These are phyloP conservation scores for Gavia stellata DNA, from an alignment of 2,113 vertebrate species.

Conservation along the genomic window DNA sequence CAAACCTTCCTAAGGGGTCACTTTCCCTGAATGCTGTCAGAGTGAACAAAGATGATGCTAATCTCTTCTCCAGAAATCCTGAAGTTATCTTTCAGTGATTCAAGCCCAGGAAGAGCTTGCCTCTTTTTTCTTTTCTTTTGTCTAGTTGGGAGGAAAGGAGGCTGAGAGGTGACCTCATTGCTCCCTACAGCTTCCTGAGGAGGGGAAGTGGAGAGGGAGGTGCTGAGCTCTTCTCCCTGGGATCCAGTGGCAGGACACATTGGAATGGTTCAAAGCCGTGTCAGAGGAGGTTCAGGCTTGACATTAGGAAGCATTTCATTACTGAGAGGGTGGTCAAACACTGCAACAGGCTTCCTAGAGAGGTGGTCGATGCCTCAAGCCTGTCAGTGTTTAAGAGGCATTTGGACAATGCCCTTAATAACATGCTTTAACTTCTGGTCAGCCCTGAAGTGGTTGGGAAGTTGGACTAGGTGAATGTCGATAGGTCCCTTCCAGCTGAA, in stretches of 20 bases:
- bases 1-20: not conserved
- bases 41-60: not conserved
- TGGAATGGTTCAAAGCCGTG: not conserved
- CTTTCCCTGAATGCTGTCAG: not conserved
- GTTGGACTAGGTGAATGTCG: not conserved
- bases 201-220: not conserved
- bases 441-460: not conserved
- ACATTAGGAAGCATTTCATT: not conserved
- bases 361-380: fast-evolving
- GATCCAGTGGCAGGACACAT: fast-evolving
- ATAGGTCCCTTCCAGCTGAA: not conserved
- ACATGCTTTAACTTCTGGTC: not conserved
- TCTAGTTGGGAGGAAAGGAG: not conserved
- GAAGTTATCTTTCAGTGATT: not conserved
- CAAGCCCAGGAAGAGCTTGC: not conserved
- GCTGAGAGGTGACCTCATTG: fast-evolving
- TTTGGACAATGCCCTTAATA: not conserved
- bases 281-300: not conserved
- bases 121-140: not conserved
- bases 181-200: not conserved
- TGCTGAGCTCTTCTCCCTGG: not conserved
- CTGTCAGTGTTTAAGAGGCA: not conserved
- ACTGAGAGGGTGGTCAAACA: not conserved
- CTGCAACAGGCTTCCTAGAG: not conserved
- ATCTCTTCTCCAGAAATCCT: not conserved